These are phyloP conservation scores for Diachrysia chrysitis DNA, from an alignment of 2,888 invertebrate species.

Conservation along the genomic window DNA sequence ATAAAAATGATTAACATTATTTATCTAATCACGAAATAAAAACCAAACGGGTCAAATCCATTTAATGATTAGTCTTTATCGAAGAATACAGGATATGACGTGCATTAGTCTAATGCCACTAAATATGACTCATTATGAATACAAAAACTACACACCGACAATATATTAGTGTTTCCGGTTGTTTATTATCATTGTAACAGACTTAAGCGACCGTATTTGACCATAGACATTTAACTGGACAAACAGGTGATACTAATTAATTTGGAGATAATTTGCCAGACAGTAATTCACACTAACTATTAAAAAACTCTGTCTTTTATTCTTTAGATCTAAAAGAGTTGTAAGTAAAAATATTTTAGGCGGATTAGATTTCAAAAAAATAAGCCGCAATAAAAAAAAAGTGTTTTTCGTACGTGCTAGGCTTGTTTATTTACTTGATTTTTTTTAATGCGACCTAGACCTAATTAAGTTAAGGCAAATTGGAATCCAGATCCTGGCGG, in stretches of 20 bases:
- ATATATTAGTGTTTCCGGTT: conserved; percentile 56
- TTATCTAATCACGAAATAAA: conserved; percentile 13
- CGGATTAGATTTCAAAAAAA: too few relatives aligned
- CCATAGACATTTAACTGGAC: not conserved
- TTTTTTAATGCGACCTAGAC: too few relatives aligned
- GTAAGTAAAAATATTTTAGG: too few relatives aligned
- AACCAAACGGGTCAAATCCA: conserved; percentile 18
- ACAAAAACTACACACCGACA: conserved; percentile 48
- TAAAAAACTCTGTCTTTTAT: too few relatives aligned
- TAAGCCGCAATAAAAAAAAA: too few relatives aligned
- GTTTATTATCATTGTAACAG: conserved; percentile 20
- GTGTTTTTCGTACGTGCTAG: too few relatives aligned
- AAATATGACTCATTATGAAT: conserved; percentile 58
- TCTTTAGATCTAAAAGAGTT: too few relatives aligned
- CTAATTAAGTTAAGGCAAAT: too few relatives aligned
- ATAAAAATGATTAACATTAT: not conserved
- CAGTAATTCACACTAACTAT: not conserved
- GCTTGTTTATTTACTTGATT: too few relatives aligned
- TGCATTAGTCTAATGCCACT: conserved; percentile 52
- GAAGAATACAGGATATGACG: conserved; percentile 58
- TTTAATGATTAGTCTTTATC: conserved; percentile 39
- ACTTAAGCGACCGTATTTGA: not conserved
- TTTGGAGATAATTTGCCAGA: not conserved
- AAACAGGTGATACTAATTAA: conserved; percentile 2
- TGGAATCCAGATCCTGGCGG: too few relatives aligned